A percentile compares a stretch with the other conserved stretches of the same genome.
phyloP scores from a whole-genome alignment of 2,113 vertebrate species.

The Sceloporus undulatus region DNA sequence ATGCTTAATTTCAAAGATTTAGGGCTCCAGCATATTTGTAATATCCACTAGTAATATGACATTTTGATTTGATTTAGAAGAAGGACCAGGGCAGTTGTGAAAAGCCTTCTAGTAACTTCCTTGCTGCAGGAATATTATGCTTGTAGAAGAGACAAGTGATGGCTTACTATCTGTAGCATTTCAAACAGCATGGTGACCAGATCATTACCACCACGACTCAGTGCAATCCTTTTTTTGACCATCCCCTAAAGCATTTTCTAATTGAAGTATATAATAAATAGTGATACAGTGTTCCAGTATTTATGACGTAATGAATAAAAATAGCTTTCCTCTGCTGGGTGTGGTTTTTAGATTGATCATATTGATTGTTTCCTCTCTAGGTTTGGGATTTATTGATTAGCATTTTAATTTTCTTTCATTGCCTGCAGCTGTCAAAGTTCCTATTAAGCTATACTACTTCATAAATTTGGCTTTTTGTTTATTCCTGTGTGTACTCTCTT shows the following conservation, averaged over 20 bases:
- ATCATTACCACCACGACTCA: background rate
- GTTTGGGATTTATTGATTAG: background rate
- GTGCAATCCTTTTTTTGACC: background rate
- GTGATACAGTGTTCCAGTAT: background rate
- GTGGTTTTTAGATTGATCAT: slow-evolving; percentile 11
- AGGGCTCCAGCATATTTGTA: background rate
- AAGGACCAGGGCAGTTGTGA: slow-evolving; percentile 33
- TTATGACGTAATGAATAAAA: background rate
- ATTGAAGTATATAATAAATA: background rate
- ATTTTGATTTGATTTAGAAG: slow-evolving; percentile 8
- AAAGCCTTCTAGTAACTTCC: slow-evolving; percentile 54
- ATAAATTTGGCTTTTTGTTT: background rate
- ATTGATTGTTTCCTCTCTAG: background rate
- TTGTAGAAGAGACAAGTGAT: slow-evolving; percentile 9
- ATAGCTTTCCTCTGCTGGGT: background rate
- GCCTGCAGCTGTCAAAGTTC: background rate
- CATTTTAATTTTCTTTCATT: slow-evolving; percentile 8
- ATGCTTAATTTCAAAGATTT: background rate
- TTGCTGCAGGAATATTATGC: slow-evolving; percentile 43
- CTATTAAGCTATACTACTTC: background rate
- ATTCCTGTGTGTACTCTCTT: background rate
- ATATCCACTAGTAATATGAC: background rate
- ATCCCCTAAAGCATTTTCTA: slow-evolving; percentile 1
- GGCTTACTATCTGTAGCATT: slow-evolving; percentile 18
- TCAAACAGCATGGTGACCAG: slow-evolving; percentile 15